phyloP scores from a whole-genome alignment of 2,888 invertebrate species.

The Oscheius sp. region DNA sequence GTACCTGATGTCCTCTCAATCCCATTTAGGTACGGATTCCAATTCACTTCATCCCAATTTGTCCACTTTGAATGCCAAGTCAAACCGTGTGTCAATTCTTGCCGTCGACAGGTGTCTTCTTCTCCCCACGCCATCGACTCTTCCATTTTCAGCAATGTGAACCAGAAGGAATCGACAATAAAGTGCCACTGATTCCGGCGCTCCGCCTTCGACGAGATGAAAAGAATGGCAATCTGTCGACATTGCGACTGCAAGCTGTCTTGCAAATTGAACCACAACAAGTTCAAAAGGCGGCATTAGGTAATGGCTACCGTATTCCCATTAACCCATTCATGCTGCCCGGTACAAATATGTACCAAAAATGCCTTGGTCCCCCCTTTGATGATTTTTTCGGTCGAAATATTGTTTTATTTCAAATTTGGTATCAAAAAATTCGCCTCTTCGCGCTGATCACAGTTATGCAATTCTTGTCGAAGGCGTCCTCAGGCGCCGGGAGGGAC shows the following conservation, averaged over 20 bases:
- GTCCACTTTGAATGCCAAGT: slow-evolving; percentile 71
- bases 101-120: slow-evolving; percentile 61
- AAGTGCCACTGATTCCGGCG: slow-evolving; percentile 51
- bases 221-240: slow-evolving; percentile 22
- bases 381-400: too few species aligned
- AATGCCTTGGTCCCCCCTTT: too few species aligned
- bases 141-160: slow-evolving; percentile 51
- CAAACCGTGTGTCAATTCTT: slow-evolving; percentile 64
- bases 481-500: too few species aligned
- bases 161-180: slow-evolving; percentile 40
- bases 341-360: too few species aligned
- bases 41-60: slow-evolving; percentile 68
- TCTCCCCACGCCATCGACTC: neutral
- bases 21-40: slow-evolving; percentile 58
- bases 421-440: too few species aligned
- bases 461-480: too few species aligned
- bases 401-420: too few species aligned
- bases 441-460: too few species aligned
- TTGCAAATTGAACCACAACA: slow-evolving; percentile 61
- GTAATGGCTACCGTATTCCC: slow-evolving; percentile 33
- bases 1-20: slow-evolving; percentile 74
- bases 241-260: slow-evolving; percentile 54
- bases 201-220: slow-evolving; percentile 43
- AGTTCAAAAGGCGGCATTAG: slow-evolving; percentile 54
- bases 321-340: too few species aligned